These are phyloP conservation scores for Drymonia ruficornis DNA, from an alignment of 2,888 invertebrate species.

Conservation along the genomic window DNA sequence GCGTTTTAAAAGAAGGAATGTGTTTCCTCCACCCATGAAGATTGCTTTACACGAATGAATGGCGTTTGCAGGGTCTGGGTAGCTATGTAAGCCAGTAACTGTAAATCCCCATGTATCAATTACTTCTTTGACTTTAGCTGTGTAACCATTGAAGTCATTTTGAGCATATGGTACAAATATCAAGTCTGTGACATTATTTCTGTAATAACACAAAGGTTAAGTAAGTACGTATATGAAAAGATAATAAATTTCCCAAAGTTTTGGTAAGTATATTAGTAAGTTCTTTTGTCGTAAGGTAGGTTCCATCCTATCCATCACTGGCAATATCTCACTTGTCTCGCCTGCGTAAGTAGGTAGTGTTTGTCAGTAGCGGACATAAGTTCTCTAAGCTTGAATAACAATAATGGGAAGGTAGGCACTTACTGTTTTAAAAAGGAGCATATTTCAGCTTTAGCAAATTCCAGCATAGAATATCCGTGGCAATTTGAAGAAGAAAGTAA, in stretches of 20 bases:
- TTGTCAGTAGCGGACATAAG: neutral
- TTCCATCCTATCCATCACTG: no score
- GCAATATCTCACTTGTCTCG: no score
- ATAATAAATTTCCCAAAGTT: no score
- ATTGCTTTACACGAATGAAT: constrained; percentile 87
- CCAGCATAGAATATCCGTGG: constrained; percentile 87
- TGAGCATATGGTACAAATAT: constrained; percentile 91
- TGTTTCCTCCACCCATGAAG: constrained; percentile 93
- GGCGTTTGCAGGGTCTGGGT: constrained; percentile 81
- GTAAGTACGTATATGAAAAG: neutral
- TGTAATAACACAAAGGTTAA: constrained; percentile 59
- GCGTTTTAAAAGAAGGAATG: constrained; percentile 89
- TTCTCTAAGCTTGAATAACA: neutral
- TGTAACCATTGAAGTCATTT: constrained; percentile 87
- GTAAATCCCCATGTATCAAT: constrained; percentile 87
- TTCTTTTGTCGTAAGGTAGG: no score
- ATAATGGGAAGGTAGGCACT: constrained; percentile 42
- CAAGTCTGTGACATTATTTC: constrained; percentile 86
- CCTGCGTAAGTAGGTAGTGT: no score
- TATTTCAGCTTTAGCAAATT: constrained; percentile 88
- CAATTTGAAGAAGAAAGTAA: constrained; percentile 89
- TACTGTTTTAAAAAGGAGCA: constrained; percentile 85
- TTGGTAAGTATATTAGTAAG: no score
- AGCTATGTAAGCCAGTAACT: constrained; percentile 87
- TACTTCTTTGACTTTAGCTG: constrained; percentile 83